phyloP scores from a whole-genome alignment of 2,797 vertebrate genomes.

The Mycteria americana region DNA sequence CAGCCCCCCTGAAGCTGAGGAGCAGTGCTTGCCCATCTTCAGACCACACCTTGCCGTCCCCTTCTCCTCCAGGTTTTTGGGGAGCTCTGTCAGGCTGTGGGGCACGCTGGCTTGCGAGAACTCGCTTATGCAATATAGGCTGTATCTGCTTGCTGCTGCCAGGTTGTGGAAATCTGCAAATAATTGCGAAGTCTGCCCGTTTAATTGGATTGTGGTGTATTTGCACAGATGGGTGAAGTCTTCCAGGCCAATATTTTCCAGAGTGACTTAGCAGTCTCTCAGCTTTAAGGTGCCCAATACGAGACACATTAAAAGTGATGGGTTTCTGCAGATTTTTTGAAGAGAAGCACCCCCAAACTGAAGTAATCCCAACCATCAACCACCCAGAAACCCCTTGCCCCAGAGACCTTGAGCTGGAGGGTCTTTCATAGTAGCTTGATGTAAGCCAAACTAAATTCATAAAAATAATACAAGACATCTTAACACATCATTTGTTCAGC shows the following conservation, averaged over 20 bases:
- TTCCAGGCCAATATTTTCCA: slow-evolving; percentile 39
- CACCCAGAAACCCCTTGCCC: background rate
- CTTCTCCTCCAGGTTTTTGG: background rate
- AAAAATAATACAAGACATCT: background rate
- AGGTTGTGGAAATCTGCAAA: slow-evolving; percentile 47
- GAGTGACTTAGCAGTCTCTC: background rate
- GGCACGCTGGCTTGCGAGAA: background rate
- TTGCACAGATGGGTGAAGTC: slow-evolving; percentile 40
- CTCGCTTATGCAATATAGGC: background rate
- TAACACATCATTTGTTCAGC: background rate
- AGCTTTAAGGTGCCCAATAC: background rate
- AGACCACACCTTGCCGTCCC: background rate
- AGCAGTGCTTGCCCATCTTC: background rate
- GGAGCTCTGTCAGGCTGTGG: background rate
- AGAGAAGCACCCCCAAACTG: background rate
- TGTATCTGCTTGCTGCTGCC: background rate
- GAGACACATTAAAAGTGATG: background rate
- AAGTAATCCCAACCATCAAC: background rate
- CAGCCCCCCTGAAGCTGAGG: background rate
- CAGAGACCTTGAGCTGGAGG: background rate
- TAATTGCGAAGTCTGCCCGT: slow-evolving; percentile 32
- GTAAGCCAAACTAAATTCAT: background rate
- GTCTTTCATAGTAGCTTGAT: background rate
- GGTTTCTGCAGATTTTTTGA: background rate
- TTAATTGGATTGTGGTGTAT: slow-evolving; percentile 52